phyloP scores from a whole-genome alignment of 2,888 invertebrate genomes.

The Apodemia zela region DNA sequence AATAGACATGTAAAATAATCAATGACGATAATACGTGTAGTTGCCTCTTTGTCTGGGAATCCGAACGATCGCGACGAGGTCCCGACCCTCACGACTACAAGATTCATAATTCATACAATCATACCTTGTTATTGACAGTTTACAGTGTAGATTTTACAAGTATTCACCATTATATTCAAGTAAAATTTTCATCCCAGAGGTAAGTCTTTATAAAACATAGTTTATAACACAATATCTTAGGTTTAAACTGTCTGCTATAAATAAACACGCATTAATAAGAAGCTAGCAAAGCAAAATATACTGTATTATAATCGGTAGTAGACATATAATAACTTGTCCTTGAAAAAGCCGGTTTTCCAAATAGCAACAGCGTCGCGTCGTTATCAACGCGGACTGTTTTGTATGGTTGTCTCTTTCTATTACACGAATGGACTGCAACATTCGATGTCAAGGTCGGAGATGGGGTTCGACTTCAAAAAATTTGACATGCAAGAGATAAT shows the following conservation, averaged over 20 bases:
- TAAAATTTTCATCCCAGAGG: not conserved
- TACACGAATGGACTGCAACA: not conserved
- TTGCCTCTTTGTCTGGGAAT: not conserved
- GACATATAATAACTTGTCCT: not conserved
- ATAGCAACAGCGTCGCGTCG: conserved; percentile 11
- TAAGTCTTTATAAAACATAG: not conserved
- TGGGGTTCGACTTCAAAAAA: conserved; percentile 3
- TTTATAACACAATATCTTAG: not conserved
- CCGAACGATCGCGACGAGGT: not conserved
- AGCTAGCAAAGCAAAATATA: not conserved
- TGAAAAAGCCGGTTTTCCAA: not conserved
- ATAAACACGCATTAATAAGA: not conserved
- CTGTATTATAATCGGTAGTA: not conserved
- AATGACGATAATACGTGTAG: not conserved
- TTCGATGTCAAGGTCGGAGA: conserved; percentile 15
- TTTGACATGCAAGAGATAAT: not conserved
- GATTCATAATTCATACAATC: too few relatives aligned
- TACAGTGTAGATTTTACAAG: not conserved
- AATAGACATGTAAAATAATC: not conserved
- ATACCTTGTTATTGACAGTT: not conserved
- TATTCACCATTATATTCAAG: not conserved
- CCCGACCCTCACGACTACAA: not conserved
- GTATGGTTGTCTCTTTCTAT: conserved; percentile 3
- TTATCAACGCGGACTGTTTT: not conserved
- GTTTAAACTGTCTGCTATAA: not conserved